A percentile compares a stretch with the other conserved stretches of the same genome.
phyloP scores from a whole-genome alignment of 1,140 invertebrate genomes.

The Saxidomus purpurata region DNA sequence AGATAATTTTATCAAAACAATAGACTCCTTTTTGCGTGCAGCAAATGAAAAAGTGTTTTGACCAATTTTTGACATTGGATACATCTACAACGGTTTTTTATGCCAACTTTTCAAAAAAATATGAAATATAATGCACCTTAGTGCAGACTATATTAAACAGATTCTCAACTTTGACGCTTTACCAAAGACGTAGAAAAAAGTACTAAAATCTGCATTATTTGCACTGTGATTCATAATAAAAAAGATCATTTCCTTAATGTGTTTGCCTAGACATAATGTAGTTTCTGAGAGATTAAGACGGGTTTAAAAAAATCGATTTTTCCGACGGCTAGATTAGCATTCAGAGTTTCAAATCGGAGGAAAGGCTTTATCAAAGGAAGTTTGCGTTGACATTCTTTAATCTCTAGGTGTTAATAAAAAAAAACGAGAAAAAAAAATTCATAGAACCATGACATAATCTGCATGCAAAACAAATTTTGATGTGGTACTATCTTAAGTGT shows the following conservation, averaged over 20 bases:
- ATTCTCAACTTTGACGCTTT: too few relatives aligned
- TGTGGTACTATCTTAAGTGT: not conserved
- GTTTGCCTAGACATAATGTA: not conserved
- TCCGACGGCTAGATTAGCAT: not conserved
- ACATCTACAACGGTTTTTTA: too few relatives aligned
- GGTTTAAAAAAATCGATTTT: conserved; percentile 28
- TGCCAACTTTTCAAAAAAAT: too few relatives aligned
- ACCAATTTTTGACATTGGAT: too few relatives aligned
- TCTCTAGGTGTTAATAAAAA: conserved; percentile 36
- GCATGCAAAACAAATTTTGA: not conserved
- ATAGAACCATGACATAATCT: not conserved
- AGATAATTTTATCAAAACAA: too few relatives aligned
- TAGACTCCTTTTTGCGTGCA: too few relatives aligned
- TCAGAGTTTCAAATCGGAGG: not conserved
- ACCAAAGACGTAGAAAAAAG: too few relatives aligned
- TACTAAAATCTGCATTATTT: not conserved
- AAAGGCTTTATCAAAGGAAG: conserved; percentile 6
- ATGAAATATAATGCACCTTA: too few relatives aligned
- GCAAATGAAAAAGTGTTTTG: too few relatives aligned
- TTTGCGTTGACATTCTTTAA: conserved; percentile 5
- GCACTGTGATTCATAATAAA: conserved; percentile 4
- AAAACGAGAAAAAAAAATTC: not conserved
- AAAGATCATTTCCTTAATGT: conserved; percentile 11
- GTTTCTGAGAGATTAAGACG: not conserved
- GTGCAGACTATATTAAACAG: too few relatives aligned